Conservation (phyloP, 2,113 vertebrate genomes). For the Calyptomena viridis region DNA sequence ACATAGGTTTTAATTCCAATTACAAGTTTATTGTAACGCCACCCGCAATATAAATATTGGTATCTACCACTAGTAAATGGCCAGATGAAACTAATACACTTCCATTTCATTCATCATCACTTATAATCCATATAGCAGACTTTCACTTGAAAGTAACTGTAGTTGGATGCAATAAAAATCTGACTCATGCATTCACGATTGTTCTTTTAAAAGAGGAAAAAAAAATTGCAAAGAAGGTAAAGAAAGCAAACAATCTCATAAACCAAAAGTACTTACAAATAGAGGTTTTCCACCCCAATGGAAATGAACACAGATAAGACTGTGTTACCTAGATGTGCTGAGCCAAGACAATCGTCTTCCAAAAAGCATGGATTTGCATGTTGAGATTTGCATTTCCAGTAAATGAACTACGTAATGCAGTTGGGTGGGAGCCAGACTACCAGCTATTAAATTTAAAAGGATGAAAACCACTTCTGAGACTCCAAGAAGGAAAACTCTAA, state of each 20-base stretch:
- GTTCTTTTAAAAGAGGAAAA: neutral
- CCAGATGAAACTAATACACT: neutral
- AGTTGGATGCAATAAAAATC: conserved; percentile 13
- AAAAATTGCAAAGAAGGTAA: neutral
- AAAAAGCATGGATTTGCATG: conserved; percentile 31
- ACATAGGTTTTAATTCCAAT: neutral
- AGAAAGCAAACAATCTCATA: neutral
- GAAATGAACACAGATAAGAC: neutral
- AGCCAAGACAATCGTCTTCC: conserved; percentile 34
- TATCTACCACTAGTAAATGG: neutral
- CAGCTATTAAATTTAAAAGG: conserved; percentile 34
- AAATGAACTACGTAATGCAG: conserved; percentile 37
- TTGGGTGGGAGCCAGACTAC: conserved; percentile 20
- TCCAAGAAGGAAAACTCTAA: neutral
- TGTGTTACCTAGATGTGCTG: neutral
- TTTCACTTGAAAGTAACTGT: neutral
- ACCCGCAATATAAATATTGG: neutral
- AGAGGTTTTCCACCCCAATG: neutral
- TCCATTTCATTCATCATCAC: neutral
- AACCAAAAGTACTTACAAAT: neutral
- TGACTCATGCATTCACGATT: neutral
- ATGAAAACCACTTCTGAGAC: conserved; percentile 20
- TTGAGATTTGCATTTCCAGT: conserved; percentile 44
- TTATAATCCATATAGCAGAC: neutral
- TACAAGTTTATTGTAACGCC: neutral